Conservation (phyloP, 2,888 invertebrate genomes). For the Rhamnusium bicolor region DNA sequence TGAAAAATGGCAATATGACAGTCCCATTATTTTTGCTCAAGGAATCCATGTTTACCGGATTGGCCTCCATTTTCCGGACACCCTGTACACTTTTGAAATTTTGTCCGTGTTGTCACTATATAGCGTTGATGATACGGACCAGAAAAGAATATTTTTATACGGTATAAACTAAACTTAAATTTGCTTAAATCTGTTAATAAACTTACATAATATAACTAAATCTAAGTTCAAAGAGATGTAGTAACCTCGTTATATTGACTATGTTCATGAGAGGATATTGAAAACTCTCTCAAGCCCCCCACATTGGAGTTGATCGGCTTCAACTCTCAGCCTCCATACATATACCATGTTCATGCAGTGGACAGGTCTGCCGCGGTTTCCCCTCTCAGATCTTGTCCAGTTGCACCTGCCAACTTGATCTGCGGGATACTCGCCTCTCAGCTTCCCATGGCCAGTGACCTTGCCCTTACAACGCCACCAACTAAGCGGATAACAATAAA, state of each 20-base stretch:
- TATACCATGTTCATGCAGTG: constrained; percentile 14
- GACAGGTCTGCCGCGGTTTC: constrained; percentile 23
- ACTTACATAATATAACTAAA: neutral
- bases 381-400: constrained; percentile 31
- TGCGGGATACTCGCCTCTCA: constrained; percentile 35
- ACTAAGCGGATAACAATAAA: neutral
- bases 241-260: neutral
- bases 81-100: too few relatives aligned
- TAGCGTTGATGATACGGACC: too few relatives aligned
- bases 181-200: too few relatives aligned
- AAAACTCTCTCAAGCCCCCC: neutral
- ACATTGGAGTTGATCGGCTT: neutral
- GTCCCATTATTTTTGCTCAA: too few relatives aligned
- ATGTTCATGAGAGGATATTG: constrained; percentile 3
- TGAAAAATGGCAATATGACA: too few relatives aligned
- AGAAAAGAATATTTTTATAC: too few relatives aligned
- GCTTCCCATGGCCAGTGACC: constrained; percentile 40
- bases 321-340: neutral
- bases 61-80: too few relatives aligned
- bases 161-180: too few relatives aligned
- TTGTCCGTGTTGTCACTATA: too few relatives aligned
- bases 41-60: too few relatives aligned
- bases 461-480: constrained; percentile 30
- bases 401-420: constrained; percentile 53
- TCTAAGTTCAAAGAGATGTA: constrained; percentile 4